Evolutionary conservation across 2,113 vertebrate species (phyloP), one percentile per base, ranked within the genome.

Genomic region (Seriola dumerili): DNA sequence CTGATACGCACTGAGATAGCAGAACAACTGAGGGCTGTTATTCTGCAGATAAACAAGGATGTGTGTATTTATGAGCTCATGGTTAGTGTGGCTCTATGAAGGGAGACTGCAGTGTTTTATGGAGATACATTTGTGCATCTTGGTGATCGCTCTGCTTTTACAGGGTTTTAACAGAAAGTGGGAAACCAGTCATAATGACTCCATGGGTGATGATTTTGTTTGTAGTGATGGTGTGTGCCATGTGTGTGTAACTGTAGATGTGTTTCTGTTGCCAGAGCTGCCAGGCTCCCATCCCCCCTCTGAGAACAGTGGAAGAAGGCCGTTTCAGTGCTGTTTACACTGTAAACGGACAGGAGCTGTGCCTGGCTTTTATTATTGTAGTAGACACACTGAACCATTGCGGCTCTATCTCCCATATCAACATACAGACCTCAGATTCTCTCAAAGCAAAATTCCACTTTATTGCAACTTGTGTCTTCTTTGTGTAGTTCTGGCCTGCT

Each of bases 291-390:
- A 68, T 69, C 72, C 73, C 54, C 67, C 73, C 78, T 75, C 68
- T 83, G 83, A 82, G 78, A 82, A 75, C 64, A 57, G 76, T 48
- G 52, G 19, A 64, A 23, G 62, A 67, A 78, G 69, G 54, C 61
- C 36, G 54, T 88, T 78, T 78, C 57, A 75, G 9, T 73, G 70
- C 16, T 86, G 83, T 85, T 89, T 85, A 83, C 82, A 87, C 58
- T 67, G 84, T 85, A 84, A 87, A 92, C 62, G 61, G 55, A 59
- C 76, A 78, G 42, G 59, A 90, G 48, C 74, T 69, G 57, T 42
- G 72, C 72, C 61, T 11, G 10, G 16, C 46, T 85, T 78, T 69
- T 70, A 68, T 67, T 66, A 76, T 36, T 48, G 32, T 4, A 8
- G 69, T 69, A 75, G 61, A 68, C 50, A 23, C 54, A 70, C 63